Base-by-base conservation (phyloP, 2,888 invertebrate species). In the Drosophila phalerata region DNA sequence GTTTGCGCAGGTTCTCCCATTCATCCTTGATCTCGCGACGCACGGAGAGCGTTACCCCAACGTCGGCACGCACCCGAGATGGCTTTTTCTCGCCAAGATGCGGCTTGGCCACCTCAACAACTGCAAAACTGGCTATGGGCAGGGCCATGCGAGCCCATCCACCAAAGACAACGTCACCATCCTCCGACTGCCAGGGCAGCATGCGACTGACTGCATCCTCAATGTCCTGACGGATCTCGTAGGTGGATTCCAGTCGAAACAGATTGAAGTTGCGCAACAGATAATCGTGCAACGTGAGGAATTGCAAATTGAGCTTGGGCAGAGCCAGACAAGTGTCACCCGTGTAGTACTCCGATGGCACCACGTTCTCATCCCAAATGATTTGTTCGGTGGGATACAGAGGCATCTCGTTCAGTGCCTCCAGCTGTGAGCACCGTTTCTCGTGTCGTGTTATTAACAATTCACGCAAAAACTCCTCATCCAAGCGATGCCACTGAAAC, bases 71-170 rank as follows among this genome's bases (percentile, higher is more conserved):
- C 0, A 99, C 99, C 61, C 98, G 94, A 0, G 99, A 98, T 0
- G 99, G 99, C 48, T 98, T 96, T 88, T 97, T 97, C 92, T 99
- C 99, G 0, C 99, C 96, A 47, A 97, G 96, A 91, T 97, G 97
- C 0, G 97, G 97, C 88, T 97, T 97, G 0, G 97, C 96, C 9
- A 98, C 98, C 93, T 99, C 99, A 0, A 99, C 97, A 1, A 99
- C 97, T 3, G 97, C 96, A 93, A 99, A 99, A 68, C 96, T 96
- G 9, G 96, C 94, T 63, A 99, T 96, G 0, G 98, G 98, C 84
- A 98, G 96, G 0, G 99, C 99, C 99, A 99, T 99, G 72, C 99
- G 94, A 0, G 99, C 99, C 99, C 99, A 99, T 2, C 99, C 99
- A 13, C 98, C 98, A 93, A 98, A 99, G 87, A 97, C 96, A 0